Evolutionary conservation across 2,113 vertebrate species (phyloP).

Genomic region (Turnix velox): DNA sequence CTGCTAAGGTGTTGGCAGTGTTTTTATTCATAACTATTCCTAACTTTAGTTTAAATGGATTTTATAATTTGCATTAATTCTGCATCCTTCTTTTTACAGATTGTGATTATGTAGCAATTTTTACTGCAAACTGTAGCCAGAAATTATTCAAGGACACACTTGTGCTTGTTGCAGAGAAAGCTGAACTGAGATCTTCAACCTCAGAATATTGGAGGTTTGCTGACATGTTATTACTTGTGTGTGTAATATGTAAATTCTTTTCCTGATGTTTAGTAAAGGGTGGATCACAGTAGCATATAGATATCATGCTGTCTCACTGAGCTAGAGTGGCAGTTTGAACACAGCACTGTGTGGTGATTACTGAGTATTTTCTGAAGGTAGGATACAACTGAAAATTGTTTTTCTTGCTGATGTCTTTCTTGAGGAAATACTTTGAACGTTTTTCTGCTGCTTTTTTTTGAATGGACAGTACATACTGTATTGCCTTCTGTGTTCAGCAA

Average conservation of each 20-base stretch:
- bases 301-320: neutral
- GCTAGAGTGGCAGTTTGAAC: accelerated
- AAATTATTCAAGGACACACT: neutral
- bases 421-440: neutral
- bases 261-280: neutral
- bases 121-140: neutral
- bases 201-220: accelerated
- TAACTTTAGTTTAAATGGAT: neutral
- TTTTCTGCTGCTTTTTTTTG: neutral
- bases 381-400: neutral
- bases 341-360: accelerated
- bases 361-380: neutral
- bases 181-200: neutral
- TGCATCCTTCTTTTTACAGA: neutral
- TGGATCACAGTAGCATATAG: accelerated
- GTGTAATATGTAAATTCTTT: accelerated
- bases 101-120: neutral
- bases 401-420: neutral
- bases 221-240: neutral
- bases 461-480: neutral
- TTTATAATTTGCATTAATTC: neutral
- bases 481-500: slow-evolving; percentile 2
- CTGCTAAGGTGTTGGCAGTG: neutral
- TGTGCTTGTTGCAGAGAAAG: neutral
- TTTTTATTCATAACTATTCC: neutral